These are phyloP conservation scores for Thaumatotibia leucotreta DNA, from an alignment of 1,140 invertebrate genomes.

Conservation along the genomic window DNA sequence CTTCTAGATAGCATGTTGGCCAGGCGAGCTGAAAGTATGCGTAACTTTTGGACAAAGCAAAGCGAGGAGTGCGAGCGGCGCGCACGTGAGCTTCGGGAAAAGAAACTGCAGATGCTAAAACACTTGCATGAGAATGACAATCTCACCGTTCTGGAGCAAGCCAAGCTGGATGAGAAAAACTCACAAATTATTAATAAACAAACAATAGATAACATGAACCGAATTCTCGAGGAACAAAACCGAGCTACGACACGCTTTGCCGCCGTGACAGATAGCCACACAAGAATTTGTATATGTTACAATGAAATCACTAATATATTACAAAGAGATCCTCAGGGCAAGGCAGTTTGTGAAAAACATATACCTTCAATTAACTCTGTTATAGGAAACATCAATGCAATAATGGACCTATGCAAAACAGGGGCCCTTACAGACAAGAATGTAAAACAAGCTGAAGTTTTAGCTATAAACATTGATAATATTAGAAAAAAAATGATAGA, in stretches of 20 bases:
- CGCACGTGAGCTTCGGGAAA: conserved; percentile 44
- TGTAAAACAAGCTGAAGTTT: conserved; percentile 60
- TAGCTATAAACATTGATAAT: conserved; percentile 63
- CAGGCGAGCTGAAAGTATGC: conserved; percentile 52
- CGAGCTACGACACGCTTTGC: conserved; percentile 58
- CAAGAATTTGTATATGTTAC: conserved; percentile 58
- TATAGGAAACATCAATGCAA: conserved; percentile 64
- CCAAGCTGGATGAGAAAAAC: conserved; percentile 56
- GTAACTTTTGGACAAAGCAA: conserved; percentile 56
- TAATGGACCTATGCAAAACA: conserved; percentile 75
- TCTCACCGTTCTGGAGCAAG: conserved; percentile 52
- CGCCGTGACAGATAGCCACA: conserved; percentile 57
- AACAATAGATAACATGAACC: conserved; percentile 68
- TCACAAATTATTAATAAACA: conserved; percentile 54
- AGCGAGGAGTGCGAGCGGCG: conserved; percentile 58
- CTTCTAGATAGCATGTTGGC: conserved; percentile 58
- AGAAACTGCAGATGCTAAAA: conserved; percentile 63
- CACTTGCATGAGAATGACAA: conserved; percentile 64
- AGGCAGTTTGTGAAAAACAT: conserved; percentile 52
- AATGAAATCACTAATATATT: conserved; percentile 57
- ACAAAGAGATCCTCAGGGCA: conserved; percentile 42
- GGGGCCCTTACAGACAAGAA: conserved; percentile 72
- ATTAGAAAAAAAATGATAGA: conserved; percentile 52
- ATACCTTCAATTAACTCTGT: conserved; percentile 43
- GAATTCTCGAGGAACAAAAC: conserved; percentile 67